These are phyloP conservation scores for Ochlodes sylvanus DNA, from an alignment of 2,888 invertebrate species.

Conservation along the genomic window DNA sequence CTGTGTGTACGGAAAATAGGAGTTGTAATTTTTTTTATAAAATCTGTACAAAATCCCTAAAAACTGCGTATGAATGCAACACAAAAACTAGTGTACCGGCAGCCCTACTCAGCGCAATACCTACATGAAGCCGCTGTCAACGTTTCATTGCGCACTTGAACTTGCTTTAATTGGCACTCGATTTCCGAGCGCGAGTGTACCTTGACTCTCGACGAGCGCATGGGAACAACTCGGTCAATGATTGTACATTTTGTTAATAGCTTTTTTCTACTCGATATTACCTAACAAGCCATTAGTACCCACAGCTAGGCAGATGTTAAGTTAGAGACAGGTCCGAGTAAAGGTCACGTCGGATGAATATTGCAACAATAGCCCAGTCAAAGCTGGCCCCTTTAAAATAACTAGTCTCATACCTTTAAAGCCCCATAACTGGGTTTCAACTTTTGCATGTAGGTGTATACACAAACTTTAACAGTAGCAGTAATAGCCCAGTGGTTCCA, in stretches of 20 bases:
- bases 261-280: conserved; percentile 24
- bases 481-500: too few species aligned
- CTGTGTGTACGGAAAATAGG: too few species aligned
- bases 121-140: conserved; percentile 15
- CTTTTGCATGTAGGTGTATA: too few species aligned
- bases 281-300: background rate
- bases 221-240: conserved; percentile 27
- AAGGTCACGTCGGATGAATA: background rate
- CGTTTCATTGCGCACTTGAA: conserved; percentile 30
- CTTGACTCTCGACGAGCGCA: conserved; percentile 19
- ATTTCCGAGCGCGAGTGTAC: conserved; percentile 32
- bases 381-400: too few species aligned
- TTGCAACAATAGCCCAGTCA: too few species aligned
- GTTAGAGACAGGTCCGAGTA: background rate
- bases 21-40: too few species aligned
- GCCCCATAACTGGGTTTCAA: too few species aligned
- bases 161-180: conserved; percentile 33
- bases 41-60: too few species aligned
- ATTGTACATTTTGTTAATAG: conserved; percentile 27
- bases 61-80: background rate
- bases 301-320: background rate
- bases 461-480: too few species aligned
- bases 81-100: background rate
- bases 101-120: conserved; percentile 4
- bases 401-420: too few species aligned